These are phyloP conservation scores for Drosophila busckii DNA, from an alignment of 1,140 invertebrate species.

Conservation along the genomic window DNA sequence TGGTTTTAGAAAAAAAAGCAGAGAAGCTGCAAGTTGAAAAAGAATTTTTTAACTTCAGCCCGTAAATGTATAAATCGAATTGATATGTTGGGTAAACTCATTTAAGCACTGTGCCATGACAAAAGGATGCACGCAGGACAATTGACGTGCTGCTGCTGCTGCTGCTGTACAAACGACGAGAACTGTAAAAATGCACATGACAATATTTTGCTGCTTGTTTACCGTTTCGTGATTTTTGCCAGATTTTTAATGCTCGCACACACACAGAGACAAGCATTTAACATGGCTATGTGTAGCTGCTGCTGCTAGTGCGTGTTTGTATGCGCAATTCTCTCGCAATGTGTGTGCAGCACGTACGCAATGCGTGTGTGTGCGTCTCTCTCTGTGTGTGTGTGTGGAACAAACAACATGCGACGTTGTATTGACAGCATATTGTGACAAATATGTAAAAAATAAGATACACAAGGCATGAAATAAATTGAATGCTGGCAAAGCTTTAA, in stretches of 20 bases:
- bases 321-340: constrained; percentile 38
- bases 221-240: constrained; percentile 75
- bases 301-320: constrained; percentile 18
- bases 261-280: neutral
- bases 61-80: constrained; percentile 59
- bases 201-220: constrained; percentile 74
- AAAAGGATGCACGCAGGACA: constrained; percentile 18
- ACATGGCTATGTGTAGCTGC: neutral
- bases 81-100: constrained; percentile 73
- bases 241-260: constrained; percentile 65
- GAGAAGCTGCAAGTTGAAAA: constrained; percentile 4
- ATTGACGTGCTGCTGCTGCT: constrained; percentile 16
- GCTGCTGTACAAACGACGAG: constrained; percentile 6
- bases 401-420: constrained; percentile 64
- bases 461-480: constrained; percentile 32
- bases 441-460: constrained; percentile 61
- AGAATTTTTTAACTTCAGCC: constrained; percentile 53
- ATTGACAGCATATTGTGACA: constrained; percentile 77
- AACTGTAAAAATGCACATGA: constrained; percentile 54
- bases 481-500: constrained; percentile 29
- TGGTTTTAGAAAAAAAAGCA: constrained; percentile 7
- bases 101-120: constrained; percentile 34
- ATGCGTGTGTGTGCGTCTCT: neutral
- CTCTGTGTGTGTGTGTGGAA: constrained; percentile 29
- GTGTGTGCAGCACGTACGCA: constrained; percentile 51